Percentiles rank a stretch among this genome's conserved stretches.
These are phyloP conservation scores for Serrognathus titanus DNA, from an alignment of 2,888 invertebrate species.

Conservation along the genomic window DNA sequence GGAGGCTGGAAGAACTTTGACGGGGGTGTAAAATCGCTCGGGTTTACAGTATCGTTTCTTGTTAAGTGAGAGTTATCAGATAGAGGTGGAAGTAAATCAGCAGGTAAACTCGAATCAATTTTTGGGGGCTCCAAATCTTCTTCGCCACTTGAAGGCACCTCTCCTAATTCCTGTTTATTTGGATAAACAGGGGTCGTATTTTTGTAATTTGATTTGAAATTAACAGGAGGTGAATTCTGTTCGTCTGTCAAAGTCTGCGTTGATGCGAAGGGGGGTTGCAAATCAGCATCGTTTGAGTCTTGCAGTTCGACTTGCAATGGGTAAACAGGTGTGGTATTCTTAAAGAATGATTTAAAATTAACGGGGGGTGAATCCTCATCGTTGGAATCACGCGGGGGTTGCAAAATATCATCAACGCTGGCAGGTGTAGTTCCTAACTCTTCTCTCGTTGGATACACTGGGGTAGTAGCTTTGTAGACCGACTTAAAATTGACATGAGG, in stretches of 20 bases:
- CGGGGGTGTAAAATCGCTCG: conserved; percentile 15
- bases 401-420: conserved; percentile 9
- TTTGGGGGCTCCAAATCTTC: not conserved
- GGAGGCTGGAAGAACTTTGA: conserved; percentile 34
- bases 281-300: no score
- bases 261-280: no score
- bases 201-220: conserved; percentile 15
- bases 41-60: not conserved
- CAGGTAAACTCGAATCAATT: not conserved
- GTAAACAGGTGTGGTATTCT: conserved; percentile 15
- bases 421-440: conserved; percentile 12
- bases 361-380: not conserved
- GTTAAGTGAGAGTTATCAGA: not conserved
- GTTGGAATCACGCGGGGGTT: not conserved
- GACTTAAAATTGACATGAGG: not conserved
- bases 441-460: conserved; percentile 14
- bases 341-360: conserved; percentile 16
- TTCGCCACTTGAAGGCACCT: conserved; percentile 8
- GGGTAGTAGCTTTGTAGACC: conserved; percentile 11
- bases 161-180: conserved; percentile 10
- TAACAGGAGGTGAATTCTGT: conserved; percentile 1
- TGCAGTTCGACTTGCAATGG: not conserved
- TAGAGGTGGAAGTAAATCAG: conserved; percentile 16
- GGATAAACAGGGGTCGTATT: conserved; percentile 16
- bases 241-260: not conserved